Base-by-base conservation (phyloP, 2,797 vertebrate species). In the Thripadectes ignobilis region DNA sequence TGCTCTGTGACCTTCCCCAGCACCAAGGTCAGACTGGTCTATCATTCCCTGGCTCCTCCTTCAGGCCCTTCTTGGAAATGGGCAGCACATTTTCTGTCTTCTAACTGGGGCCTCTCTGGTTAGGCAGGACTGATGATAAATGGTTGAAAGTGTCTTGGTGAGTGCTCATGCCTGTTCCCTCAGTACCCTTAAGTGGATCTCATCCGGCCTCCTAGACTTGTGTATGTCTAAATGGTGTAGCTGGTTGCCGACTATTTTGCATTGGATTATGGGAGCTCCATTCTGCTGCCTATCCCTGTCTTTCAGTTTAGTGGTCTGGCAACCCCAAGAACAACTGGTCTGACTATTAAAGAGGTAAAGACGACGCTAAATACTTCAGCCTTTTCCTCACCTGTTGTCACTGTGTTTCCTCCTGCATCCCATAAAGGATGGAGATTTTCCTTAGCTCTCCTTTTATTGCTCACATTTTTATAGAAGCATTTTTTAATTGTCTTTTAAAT, bases 1-100 rank as follows among this genome's bases (percentile, higher is more conserved):
- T 32, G 21, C 18, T 75, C 21, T 0, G 0, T 46, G 30, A 58
- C n/a, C 15, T 51, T 51, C 43, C 0, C 0, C 0, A 0, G 12
- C 43, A 57, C 29, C 18, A 20, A 32, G 15, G 9, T 22, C 3
- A 1, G 48, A 51, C 6, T 51, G 29, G 6, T 27, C n/a, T 57
- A 8, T 55, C 30, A 34, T 58, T 32, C 19, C 24, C n/a, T 51
- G 15, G 10, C n/a, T 57, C 43, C 7, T 43, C 32, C n/a, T 51
- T 58, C n/a, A 39, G 62, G 15, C 24, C 20, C 15, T 49, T 68
- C 36, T 24, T 34, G 10, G 30, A 69, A 26, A 51, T 38, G 38
- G 3, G 4, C n/a, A n/a, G 30, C 22, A 23, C n/a, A 51, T 32
- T 46, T 72, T 3, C n/a, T 9, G 23, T 14, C n/a, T 45, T 51